Base-by-base conservation (phyloP, 2,888 invertebrate species). In the Opisthograptis luteolata region DNA sequence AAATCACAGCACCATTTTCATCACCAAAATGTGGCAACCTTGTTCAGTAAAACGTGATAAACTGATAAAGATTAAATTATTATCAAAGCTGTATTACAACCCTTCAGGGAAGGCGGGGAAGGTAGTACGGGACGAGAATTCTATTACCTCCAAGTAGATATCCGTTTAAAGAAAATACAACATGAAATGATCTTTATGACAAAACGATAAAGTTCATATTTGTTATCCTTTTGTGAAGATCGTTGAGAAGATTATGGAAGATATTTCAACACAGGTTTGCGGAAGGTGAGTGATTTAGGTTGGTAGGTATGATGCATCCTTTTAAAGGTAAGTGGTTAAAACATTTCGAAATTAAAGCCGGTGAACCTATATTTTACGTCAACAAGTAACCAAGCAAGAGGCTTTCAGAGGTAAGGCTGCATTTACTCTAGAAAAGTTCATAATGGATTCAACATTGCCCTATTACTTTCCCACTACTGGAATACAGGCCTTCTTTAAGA, bases 21-120 rank as follows among this genome's bases (percentile, higher is more conserved):
- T 34, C 19, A 30, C 30, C 17, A 36, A 34, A 30, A 41, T 24
- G 41, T 8, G 40, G 28, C 24, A 27, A 43, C 32, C 37, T 34
- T 40, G 50, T 44, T 50, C 39, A 40, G 39, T 39, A 43, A 50
- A 50, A 50, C 50, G 50, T 50, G 50, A 50, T 43, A 50, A 42
- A 44, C 50, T 50, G 50, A 39, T 50, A 44, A 44, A 40, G 44
- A 50, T 50, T 50, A 50, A 44, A 50, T 50, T 50, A 50, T 50
- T 43, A 50, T 50, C 50, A 47, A 52, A 52, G 42, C 46, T 52
- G 42, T 52, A 43, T 32, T 36, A 50, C 46, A 46, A 31, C 45
- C 51, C 41, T 52, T 52, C 41, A 39, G 37, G 39, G 36, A 24
- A 50, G 39, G 40, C 15, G 35, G 13, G 36, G 13, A 37, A 43